A percentile compares a stretch with the other conserved stretches of the same genome.
These are phyloP conservation scores for Saxicola maurus DNA, from an alignment of 2,797 vertebrate species.

Conservation along the genomic window DNA sequence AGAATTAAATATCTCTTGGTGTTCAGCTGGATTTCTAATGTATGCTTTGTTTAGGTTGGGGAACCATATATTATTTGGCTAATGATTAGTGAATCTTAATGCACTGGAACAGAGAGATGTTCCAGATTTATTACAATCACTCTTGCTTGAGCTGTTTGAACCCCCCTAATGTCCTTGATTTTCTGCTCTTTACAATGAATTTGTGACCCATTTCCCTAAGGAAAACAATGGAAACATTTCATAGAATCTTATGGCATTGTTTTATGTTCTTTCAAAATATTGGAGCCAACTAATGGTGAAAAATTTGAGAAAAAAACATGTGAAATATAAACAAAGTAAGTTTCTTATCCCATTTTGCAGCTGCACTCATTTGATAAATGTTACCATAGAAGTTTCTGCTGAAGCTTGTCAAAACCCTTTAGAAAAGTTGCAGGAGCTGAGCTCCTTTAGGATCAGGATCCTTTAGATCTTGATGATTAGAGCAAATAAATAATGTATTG, in stretches of 20 bases:
- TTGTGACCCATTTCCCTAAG: not conserved
- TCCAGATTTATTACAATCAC: not conserved
- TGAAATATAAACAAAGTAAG: not conserved
- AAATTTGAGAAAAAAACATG: not conserved
- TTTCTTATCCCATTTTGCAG: not conserved
- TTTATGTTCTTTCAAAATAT: slow-evolving; percentile 1
- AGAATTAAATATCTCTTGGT: not conserved
- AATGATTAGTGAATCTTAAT: not conserved
- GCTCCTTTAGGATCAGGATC: not conserved
- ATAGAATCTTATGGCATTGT: not conserved
- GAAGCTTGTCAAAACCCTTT: not conserved
- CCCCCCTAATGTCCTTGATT: not conserved
- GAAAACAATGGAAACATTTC: slow-evolving; percentile 23
- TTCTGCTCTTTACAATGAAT: not conserved
- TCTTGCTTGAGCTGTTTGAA: not conserved
- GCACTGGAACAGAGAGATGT: not conserved
- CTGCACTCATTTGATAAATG: not conserved
- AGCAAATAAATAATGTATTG: not conserved
- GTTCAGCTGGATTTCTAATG: not conserved
- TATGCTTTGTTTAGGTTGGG: not conserved
- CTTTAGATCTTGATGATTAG: not conserved
- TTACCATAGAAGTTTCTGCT: not conserved
- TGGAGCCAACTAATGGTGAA: not conserved
- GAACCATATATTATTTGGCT: not conserved
- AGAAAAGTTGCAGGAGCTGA: not conserved